Evolutionary conservation across 1,140 invertebrate species (phyloP), one percentile per base, ranked within the genome.

Genomic region (Trachelipus rathkii): DNA sequence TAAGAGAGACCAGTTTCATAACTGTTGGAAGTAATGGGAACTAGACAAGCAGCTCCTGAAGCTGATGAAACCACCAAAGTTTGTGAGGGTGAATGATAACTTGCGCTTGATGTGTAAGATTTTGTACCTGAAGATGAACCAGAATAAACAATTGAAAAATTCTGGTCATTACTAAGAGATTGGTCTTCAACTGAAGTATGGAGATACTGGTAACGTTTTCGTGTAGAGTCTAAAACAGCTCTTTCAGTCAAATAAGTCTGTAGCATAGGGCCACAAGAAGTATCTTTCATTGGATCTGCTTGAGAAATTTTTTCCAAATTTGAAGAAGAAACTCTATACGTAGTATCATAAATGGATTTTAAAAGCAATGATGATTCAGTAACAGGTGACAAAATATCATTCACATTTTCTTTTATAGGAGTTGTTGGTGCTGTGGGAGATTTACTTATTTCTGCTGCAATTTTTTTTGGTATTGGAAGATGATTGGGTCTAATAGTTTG

Each of bases 171-270:
- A 8, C 8, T 19, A 60, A 19, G 50, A 60, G 50, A 60, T 60
- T 60, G 50, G 8, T 60, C 50, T 60, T 60, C 50, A 2, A 60
- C 11, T 15, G 50, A 60, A 15, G 50, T 60, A 60, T 60, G 50
- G 8, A 60, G 50, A 19, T 60, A 60, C 77, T 86, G 84, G 10
- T 84, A 82, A 79, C 91, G 90, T 85, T 93, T 92, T n/a, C 92
- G 90, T 84, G 89, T 89, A 53, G 89, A 88, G 82, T 92, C 89
- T 83, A 90, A 87, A 19, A 92, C 85, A n/a, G 91, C 90, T 83
- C 90, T 87, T 83, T 92, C 91, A 6, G 90, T 92, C 70, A 92
- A 86, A 85, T 93, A 93, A 0, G 89, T 90, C 78, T 92, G 90
- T 19, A 92, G 83, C 87, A 92, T 90, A 1, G 75, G 75, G 50